A percentile compares a stretch with the other conserved stretches of the same genome.
Evolutionary conservation across 2,888 invertebrate genomes (phyloP).

Genomic region (Eupithecia insigniata): DNA sequence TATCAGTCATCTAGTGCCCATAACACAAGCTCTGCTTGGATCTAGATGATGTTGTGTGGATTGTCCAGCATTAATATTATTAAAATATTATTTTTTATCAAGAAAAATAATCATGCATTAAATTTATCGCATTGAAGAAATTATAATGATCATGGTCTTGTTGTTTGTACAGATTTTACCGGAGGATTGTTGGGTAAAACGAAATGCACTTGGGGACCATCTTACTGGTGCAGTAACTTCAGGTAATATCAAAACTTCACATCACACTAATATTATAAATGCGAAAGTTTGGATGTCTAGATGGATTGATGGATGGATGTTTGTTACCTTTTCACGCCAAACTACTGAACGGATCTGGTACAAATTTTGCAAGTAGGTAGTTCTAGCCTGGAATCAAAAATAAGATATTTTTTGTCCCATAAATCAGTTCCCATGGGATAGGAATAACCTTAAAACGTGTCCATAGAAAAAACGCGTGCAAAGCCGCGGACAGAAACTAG

Average conservation of each 20-base stretch:
- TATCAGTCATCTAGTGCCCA: too few species aligned
- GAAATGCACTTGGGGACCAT: constrained; percentile 91
- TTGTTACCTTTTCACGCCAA: background rate
- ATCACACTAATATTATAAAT: background rate
- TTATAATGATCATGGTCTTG: background rate
- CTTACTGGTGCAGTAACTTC: constrained; percentile 90
- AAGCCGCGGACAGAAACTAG: too few species aligned
- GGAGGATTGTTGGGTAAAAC: constrained; percentile 80
- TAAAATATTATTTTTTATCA: too few species aligned
- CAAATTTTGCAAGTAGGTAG: background rate
- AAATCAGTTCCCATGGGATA: too few species aligned
- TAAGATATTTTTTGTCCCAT: too few species aligned
- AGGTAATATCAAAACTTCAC: constrained; percentile 55
- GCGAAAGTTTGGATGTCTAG: too few species aligned
- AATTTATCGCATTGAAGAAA: background rate
- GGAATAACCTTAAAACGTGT: too few species aligned
- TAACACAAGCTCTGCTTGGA: too few species aligned
- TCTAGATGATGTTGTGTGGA: too few species aligned
- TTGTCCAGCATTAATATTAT: too few species aligned
- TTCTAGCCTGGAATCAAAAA: background rate
- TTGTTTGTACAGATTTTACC: constrained; percentile 35
- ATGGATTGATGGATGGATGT: background rate
- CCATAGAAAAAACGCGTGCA: too few species aligned
- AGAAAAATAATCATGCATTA: too few species aligned
- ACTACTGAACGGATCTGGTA: background rate